A percentile compares a stretch with the other conserved stretches of the same genome.
Conservation (phyloP, 2,797 vertebrate genomes). For the Amphiprion clarkii region DNA sequence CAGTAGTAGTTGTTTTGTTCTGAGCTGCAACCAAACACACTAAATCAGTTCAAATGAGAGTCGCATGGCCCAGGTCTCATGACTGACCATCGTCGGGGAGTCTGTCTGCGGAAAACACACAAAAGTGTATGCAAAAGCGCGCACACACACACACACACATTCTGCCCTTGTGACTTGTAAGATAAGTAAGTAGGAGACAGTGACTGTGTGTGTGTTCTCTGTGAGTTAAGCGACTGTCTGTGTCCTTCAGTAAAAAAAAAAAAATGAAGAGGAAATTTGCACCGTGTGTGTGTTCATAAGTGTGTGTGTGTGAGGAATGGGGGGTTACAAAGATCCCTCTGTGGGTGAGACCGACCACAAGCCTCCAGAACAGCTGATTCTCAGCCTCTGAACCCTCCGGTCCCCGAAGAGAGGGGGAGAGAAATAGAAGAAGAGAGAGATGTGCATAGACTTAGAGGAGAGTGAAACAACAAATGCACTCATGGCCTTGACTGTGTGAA, state of each 20-base stretch:
- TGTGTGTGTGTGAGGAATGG: slow-evolving; percentile 35
- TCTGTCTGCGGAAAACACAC: slow-evolving; percentile 39
- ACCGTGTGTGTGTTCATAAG: slow-evolving; percentile 1
- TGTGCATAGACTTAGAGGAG: background rate
- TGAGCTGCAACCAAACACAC: slow-evolving; percentile 60
- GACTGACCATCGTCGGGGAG: slow-evolving; percentile 65
- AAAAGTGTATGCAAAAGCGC: slow-evolving; percentile 44
- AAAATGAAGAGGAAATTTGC: slow-evolving; percentile 27
- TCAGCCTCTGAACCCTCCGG: slow-evolving; percentile 70
- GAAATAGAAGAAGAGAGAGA: slow-evolving; percentile 9
- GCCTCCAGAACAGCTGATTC: slow-evolving; percentile 80
- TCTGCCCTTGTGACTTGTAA: background rate
- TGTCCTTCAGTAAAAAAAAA: slow-evolving; percentile 13
- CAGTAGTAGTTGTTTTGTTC: slow-evolving; percentile 60
- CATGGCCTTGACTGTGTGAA: slow-evolving; percentile 46
- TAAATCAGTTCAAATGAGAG: slow-evolving; percentile 75
- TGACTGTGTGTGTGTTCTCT: background rate
- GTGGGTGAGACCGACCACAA: slow-evolving; percentile 73
- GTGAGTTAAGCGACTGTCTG: slow-evolving; percentile 26
- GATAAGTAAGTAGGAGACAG: background rate
- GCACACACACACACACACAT: slow-evolving; percentile 41
- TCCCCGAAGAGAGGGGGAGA: slow-evolving; percentile 33
- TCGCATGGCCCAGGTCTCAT: slow-evolving; percentile 78
- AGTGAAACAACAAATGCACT: slow-evolving; percentile 14
- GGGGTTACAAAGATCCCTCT: slow-evolving; percentile 78